A percentile compares a stretch with the other conserved stretches of the same genome.
phyloP scores from a whole-genome alignment of 2,113 vertebrate genomes.

The Apeltes quadracus region DNA sequence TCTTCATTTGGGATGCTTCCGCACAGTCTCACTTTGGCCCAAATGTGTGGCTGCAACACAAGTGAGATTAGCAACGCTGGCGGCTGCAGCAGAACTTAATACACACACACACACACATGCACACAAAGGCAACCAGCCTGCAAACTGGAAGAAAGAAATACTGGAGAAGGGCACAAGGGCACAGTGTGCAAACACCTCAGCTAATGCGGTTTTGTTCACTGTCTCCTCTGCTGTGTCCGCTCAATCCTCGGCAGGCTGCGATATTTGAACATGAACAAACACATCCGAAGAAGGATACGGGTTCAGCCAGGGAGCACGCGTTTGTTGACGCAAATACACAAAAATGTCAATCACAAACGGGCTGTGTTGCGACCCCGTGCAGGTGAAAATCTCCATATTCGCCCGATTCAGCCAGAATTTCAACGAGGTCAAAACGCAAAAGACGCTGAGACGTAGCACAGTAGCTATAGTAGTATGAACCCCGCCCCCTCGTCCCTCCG shows the following conservation, averaged over 20 bases:
- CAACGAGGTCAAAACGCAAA: constrained; percentile 67
- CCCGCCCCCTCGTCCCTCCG: background rate
- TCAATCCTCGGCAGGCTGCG: constrained; percentile 1
- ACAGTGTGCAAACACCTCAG: constrained; percentile 47
- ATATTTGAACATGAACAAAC: constrained; percentile 11
- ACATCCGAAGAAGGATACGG: background rate
- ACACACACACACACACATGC: constrained; percentile 9
- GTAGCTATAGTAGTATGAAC: constrained; percentile 38
- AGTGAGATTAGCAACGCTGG: constrained; percentile 39
- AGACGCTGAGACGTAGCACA: constrained; percentile 33
- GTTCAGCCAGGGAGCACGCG: background rate
- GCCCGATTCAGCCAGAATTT: constrained; percentile 26
- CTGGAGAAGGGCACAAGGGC: constrained; percentile 27
- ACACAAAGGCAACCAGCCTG: constrained; percentile 13
- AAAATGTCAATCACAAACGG: background rate
- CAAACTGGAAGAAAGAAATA: background rate
- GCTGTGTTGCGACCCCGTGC: constrained; percentile 7
- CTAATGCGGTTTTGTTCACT: constrained; percentile 41
- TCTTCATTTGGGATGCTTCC: constrained; percentile 23
- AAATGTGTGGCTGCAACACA: constrained; percentile 38
- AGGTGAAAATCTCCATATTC: constrained; percentile 39
- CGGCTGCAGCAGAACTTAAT: constrained; percentile 23
- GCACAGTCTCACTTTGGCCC: constrained; percentile 33
- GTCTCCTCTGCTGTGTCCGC: background rate
- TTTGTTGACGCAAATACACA: background rate